phyloP scores from a whole-genome alignment of 2,797 vertebrate species.

The Ceryle rudis region DNA sequence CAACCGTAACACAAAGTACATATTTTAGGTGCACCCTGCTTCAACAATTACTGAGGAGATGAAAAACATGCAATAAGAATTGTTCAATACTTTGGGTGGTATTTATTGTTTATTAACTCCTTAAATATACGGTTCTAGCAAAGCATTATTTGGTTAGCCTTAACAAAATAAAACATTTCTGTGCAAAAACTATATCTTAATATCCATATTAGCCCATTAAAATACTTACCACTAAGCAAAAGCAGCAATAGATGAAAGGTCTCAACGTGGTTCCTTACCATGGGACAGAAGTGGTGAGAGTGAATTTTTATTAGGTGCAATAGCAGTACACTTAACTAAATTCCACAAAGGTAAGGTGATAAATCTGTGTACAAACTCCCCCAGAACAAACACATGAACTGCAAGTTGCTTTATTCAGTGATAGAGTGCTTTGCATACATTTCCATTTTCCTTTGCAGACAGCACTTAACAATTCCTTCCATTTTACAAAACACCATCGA shows the following conservation, averaged over 20 bases:
- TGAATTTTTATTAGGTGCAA: background rate
- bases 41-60: background rate
- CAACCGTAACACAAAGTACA: background rate
- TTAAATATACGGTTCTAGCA: background rate
- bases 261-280: background rate
- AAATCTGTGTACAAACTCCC: background rate
- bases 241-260: background rate
- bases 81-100: background rate
- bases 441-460: conserved; percentile 29
- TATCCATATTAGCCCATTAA: background rate
- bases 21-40: background rate
- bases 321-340: background rate
- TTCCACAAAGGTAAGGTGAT: background rate
- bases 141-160: background rate
- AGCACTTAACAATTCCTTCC: background rate
- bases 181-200: background rate
- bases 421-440: background rate
- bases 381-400: background rate
- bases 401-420: conserved; percentile 44
- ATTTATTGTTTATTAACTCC: background rate
- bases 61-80: background rate
- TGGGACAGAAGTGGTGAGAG: background rate
- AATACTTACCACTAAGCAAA: background rate
- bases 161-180: background rate
- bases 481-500: background rate